phyloP scores from a whole-genome alignment of 2,888 invertebrate genomes.

The Caenorhabditis sinica region DNA sequence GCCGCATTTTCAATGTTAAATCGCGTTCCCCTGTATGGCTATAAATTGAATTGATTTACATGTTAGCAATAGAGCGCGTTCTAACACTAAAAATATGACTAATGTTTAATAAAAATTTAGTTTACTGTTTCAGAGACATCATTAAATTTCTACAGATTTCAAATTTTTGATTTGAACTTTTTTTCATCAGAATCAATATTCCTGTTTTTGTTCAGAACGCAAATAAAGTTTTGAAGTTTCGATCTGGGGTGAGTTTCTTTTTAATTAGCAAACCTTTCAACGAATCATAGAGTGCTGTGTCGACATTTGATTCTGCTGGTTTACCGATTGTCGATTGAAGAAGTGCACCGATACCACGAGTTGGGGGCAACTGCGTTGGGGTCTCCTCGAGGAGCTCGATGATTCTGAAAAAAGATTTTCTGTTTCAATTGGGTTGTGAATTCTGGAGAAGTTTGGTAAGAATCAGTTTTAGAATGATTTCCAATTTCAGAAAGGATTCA shows the following conservation, averaged over 20 bases:
- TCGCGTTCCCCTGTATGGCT: too few species aligned
- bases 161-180: too few species aligned
- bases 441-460: not conserved
- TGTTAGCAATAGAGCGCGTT: too few species aligned
- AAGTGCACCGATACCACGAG: constrained; percentile 81
- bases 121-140: too few species aligned
- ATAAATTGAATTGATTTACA: too few species aligned
- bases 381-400: constrained; percentile 78
- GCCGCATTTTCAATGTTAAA: too few species aligned
- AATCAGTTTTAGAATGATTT: too few species aligned
- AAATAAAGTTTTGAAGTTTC: not conserved
- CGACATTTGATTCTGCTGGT: constrained; percentile 80
- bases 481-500: not conserved
- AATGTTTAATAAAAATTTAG: too few species aligned
- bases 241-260: not conserved
- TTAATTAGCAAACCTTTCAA: constrained; percentile 72
- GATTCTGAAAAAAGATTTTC: constrained; percentile 69
- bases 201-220: too few species aligned
- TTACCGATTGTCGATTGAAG: constrained; percentile 78
- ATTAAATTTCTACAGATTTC: too few species aligned
- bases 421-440: not conserved
- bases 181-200: too few species aligned
- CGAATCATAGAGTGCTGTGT: constrained; percentile 76
- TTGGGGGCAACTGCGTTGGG: constrained; percentile 63
- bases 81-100: too few species aligned